phyloP scores from a whole-genome alignment of 2,113 vertebrate species.

The Pomatostomus ruficeps region DNA sequence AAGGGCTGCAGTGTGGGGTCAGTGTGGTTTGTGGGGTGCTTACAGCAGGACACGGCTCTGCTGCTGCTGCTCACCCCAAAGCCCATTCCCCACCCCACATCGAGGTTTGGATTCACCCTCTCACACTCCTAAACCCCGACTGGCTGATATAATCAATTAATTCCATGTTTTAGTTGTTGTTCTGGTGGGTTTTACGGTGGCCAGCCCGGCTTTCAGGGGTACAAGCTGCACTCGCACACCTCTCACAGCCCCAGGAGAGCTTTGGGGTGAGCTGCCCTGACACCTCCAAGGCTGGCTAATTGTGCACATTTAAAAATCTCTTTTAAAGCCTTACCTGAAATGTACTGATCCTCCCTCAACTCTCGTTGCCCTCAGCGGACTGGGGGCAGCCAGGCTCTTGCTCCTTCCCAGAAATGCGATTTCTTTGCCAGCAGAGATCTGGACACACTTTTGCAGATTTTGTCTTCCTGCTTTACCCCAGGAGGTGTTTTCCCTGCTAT shows the following conservation, averaged over 20 bases:
- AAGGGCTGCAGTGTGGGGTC: neutral
- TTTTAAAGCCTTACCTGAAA: neutral
- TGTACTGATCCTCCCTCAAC: neutral
- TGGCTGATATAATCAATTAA: neutral
- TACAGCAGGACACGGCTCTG: neutral
- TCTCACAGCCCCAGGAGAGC: neutral
- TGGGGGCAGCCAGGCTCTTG: neutral
- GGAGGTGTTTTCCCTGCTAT: neutral
- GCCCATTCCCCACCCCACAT: neutral
- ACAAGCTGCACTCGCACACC: neutral
- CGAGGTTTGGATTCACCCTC: neutral
- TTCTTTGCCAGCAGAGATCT: neutral
- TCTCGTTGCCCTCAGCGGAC: neutral
- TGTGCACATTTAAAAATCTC: neutral
- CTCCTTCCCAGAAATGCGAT: neutral
- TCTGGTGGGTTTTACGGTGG: neutral
- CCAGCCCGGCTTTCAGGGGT: neutral
- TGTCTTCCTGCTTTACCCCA: neutral
- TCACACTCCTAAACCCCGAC: neutral
- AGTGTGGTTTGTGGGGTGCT: neutral
- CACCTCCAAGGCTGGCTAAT: neutral
- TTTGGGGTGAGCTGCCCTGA: neutral
- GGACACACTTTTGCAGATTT: neutral
- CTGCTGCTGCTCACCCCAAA: neutral
- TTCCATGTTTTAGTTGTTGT: neutral